Percentiles rank a stretch among this genome's conserved stretches.
These are phyloP conservation scores for Octonoba sinensis DNA, from an alignment of 2,888 invertebrate genomes.

Conservation along the genomic window DNA sequence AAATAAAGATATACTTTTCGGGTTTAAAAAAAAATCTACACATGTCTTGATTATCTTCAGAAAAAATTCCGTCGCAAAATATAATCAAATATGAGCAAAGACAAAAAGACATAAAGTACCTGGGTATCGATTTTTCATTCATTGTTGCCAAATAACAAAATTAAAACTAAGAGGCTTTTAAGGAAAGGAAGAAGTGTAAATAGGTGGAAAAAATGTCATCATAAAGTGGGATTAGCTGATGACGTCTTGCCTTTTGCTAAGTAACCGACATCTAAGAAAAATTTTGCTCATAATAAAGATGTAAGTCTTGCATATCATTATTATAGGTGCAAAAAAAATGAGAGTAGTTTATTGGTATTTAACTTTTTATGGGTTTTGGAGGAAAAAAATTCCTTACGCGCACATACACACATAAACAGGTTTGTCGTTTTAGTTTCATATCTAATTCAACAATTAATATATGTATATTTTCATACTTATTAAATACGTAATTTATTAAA, in stretches of 20 bases:
- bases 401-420: no score
- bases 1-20: slow-evolving; percentile 37
- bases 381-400: no score
- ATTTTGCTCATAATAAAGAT: slow-evolving; percentile 22
- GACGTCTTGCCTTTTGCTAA: no score
- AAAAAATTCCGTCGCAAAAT: slow-evolving; percentile 43
- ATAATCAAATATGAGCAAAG: slow-evolving; percentile 39
- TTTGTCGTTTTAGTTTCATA: no score
- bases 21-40: slow-evolving; percentile 10
- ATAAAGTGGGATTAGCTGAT: no score
- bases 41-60: not conserved
- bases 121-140: slow-evolving; percentile 32
- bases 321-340: no score
- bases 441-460: no score
- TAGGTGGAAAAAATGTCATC: not conserved
- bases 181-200: slow-evolving; percentile 4
- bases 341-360: no score
- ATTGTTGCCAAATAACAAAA: slow-evolving; percentile 51
- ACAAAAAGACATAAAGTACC: slow-evolving; percentile 30
- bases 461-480: no score
- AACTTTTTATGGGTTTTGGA: no score
- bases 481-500: no score
- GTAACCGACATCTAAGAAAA: not conserved
- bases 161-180: slow-evolving; percentile 52
- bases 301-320: slow-evolving; percentile 28